Conservation (phyloP, 2,797 vertebrate genomes). For the Poliocrania exsul region DNA sequence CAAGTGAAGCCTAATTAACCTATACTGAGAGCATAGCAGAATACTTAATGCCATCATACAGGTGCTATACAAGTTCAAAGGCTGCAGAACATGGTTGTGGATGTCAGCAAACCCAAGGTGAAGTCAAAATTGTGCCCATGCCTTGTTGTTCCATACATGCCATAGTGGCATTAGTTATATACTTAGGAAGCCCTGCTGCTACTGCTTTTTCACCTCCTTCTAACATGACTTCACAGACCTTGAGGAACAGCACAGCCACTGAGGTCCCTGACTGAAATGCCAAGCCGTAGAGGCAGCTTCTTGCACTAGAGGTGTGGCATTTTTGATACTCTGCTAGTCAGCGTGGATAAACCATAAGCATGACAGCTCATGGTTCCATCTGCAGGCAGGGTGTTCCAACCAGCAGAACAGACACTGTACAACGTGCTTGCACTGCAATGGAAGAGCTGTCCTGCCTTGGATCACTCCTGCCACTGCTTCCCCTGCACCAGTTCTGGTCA, state of each 20-base stretch:
- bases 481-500: background rate
- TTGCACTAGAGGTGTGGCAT: too few species aligned
- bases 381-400: background rate
- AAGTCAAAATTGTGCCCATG: background rate
- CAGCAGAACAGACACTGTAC: background rate
- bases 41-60: background rate
- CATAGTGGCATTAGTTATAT: fast-evolving
- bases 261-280: background rate
- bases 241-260: background rate
- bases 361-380: fast-evolving
- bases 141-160: background rate
- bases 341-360: fast-evolving
- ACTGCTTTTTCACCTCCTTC: background rate
- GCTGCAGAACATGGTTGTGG: background rate
- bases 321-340: background rate
- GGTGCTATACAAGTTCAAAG: fast-evolving
- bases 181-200: background rate
- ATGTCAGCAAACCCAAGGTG: background rate
- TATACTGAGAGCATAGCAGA: fast-evolving
- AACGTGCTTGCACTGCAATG: fast-evolving
- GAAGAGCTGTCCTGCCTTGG: background rate
- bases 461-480: background rate
- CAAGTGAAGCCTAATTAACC: background rate
- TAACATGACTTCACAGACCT: background rate
- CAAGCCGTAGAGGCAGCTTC: fast-evolving